A percentile compares a stretch with the other conserved stretches of the same genome.
These are phyloP conservation scores for Ceuthmochares aereus DNA, from an alignment of 2,113 vertebrate species.

Conservation along the genomic window DNA sequence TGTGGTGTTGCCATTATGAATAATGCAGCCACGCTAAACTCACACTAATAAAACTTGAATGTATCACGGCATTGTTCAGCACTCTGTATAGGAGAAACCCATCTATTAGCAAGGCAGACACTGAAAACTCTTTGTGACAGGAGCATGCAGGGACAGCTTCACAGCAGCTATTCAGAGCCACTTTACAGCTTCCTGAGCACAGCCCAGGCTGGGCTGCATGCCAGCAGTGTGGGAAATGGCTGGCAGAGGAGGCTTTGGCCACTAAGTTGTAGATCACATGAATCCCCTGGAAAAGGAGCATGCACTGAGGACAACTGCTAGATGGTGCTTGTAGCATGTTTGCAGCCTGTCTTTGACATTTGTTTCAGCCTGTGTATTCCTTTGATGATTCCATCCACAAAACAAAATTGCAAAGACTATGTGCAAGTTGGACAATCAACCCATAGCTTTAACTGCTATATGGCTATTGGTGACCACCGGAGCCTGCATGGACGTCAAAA, in stretches of 20 bases:
- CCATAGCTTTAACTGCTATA: accelerated
- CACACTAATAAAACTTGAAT: constrained; percentile 45
- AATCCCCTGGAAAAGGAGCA: neutral
- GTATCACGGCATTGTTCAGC: constrained; percentile 2
- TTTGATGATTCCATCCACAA: neutral
- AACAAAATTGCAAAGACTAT: neutral
- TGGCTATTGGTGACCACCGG: neutral
- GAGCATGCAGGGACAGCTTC: neutral
- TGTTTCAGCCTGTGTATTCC: neutral
- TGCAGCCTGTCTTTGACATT: neutral
- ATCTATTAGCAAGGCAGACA: constrained; percentile 40
- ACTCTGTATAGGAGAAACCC: constrained; percentile 18
- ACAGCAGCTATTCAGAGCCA: constrained; percentile 51
- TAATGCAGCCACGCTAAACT: neutral
- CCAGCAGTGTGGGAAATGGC: constrained; percentile 17
- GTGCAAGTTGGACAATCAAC: accelerated
- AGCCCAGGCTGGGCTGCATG: neutral
- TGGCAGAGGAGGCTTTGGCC: neutral
- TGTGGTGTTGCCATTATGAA: constrained; percentile 23
- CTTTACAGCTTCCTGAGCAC: constrained; percentile 48
- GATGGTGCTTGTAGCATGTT: neutral
- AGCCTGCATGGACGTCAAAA: neutral
- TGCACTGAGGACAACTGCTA: neutral
- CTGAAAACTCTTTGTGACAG: constrained; percentile 54
- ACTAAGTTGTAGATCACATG: neutral